A percentile compares a stretch with the other conserved stretches of the same genome.
Conservation (phyloP, 1,140 invertebrate genomes). For the Muscidifurax raptorellus region DNA sequence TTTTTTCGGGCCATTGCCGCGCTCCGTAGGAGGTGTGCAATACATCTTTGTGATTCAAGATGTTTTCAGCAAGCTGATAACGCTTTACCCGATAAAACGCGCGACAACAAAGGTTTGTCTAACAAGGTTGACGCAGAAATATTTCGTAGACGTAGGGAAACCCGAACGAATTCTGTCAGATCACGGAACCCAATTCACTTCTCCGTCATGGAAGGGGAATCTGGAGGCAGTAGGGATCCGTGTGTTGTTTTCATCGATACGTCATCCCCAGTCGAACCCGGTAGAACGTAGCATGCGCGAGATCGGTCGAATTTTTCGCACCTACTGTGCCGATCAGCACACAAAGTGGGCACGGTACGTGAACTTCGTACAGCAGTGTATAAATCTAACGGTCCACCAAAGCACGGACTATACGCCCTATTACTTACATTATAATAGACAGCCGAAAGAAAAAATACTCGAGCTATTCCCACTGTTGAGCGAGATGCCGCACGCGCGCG, state of each 20-base stretch:
- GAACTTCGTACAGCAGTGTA: background rate
- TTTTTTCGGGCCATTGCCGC: slow-evolving; percentile 43
- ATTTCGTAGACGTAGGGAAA: slow-evolving; percentile 2
- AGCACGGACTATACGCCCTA: background rate
- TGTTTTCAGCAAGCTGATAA: slow-evolving; percentile 37
- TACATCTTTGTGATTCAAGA: slow-evolving; percentile 40
- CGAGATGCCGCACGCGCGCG: too few relatives aligned
- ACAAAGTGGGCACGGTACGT: slow-evolving; percentile 32
- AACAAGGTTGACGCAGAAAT: background rate
- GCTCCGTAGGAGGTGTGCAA: background rate
- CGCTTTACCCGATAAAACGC: slow-evolving; percentile 11
- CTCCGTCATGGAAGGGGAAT: background rate
- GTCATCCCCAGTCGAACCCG: background rate
- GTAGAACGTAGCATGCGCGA: slow-evolving; percentile 19
- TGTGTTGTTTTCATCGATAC: slow-evolving; percentile 53
- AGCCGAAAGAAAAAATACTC: background rate
- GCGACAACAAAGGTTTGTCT: background rate
- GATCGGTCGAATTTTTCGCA: slow-evolving; percentile 18
- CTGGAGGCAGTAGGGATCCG: background rate
- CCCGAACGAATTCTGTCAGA: background rate
- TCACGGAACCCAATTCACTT: slow-evolving; percentile 31
- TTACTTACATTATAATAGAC: background rate
- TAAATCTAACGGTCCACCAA: slow-evolving; percentile 28
- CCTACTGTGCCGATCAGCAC: slow-evolving; percentile 27
- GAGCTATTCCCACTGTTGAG: background rate